Base-by-base conservation (phyloP, 2,888 invertebrate genomes). In the Lacanobia wlatinum region DNA sequence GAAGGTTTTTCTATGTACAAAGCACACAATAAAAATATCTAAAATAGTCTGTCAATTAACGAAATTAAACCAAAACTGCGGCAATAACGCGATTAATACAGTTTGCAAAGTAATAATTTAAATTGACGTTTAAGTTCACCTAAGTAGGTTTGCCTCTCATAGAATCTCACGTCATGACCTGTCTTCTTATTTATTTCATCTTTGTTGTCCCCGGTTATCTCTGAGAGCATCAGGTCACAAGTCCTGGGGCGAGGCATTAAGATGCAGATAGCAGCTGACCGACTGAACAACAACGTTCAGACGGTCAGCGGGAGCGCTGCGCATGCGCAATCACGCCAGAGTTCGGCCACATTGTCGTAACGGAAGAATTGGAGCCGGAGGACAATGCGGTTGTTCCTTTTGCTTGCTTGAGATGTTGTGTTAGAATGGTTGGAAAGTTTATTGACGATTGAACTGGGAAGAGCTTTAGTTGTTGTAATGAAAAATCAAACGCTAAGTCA, bases 231-330 rank as follows among this genome's bases (percentile, higher is more conserved):
- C 87, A 78, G 87, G 87, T 86, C 87, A 80, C 84, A 71, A 81
- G 80, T 80, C 87, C 85, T 83, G 78, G 70, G 78, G 75, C 80
- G 58, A 70, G 68, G 74, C 83, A 84, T 83, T 82, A 81, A 86
- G 87, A 88, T 86, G 76, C 21, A 55, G 87, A 87, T 88, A 87
- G 71, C 55, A 58, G 70, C 70, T 83, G 85, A 83, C 87, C 85
- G 83, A 83, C 76, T 84, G 80, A 80, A 73, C 85, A 75, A 70
- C 79, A 62, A 43, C 58, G 68, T 62, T 76, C 71, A 70, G 69
- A 43, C 59, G 61, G 71, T 76, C 71, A 61, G 65, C 28, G 38
- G 59, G 76, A 79, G 50, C 65, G 64, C 61, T 68, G 58, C 59
- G 65, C 65, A 66, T 65, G 56, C 59, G 63, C 65, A 66, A 74